Evolutionary conservation across 1,140 invertebrate genomes (phyloP).

Genomic region (Phenacoccus solenopsis): DNA sequence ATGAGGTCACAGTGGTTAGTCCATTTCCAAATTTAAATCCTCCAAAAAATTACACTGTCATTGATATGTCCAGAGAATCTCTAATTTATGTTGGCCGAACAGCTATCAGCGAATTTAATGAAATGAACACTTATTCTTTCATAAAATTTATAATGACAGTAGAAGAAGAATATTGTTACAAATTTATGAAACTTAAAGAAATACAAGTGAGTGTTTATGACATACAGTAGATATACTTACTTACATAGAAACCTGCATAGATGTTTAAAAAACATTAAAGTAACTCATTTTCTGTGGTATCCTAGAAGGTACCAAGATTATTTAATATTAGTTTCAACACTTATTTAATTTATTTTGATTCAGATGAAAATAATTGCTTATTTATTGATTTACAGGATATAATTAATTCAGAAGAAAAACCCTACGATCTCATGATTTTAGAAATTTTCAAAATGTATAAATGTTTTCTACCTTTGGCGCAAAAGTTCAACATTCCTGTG

Average conservation of each 20-base stretch:
- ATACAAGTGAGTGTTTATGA: background rate
- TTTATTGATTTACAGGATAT: background rate
- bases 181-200: background rate
- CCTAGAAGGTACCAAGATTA: no score
- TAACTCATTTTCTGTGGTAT: no score
- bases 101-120: background rate
- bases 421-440: background rate
- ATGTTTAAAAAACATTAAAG: no score
- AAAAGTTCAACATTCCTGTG: background rate
- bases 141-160: background rate
- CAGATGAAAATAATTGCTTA: no score
- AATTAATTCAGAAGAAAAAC: background rate
- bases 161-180: background rate
- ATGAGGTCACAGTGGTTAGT: slow-evolving; percentile 30
- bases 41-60: slow-evolving; percentile 39
- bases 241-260: no score
- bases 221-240: background rate
- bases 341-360: no score
- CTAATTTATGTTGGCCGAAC: background rate
- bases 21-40: slow-evolving; percentile 36
- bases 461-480: background rate
- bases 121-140: background rate
- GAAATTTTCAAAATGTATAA: background rate
- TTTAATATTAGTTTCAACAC: no score
- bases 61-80: slow-evolving; percentile 26